phyloP scores from a whole-genome alignment of 1,140 invertebrate species.

The Octopus bimaculoides region DNA sequence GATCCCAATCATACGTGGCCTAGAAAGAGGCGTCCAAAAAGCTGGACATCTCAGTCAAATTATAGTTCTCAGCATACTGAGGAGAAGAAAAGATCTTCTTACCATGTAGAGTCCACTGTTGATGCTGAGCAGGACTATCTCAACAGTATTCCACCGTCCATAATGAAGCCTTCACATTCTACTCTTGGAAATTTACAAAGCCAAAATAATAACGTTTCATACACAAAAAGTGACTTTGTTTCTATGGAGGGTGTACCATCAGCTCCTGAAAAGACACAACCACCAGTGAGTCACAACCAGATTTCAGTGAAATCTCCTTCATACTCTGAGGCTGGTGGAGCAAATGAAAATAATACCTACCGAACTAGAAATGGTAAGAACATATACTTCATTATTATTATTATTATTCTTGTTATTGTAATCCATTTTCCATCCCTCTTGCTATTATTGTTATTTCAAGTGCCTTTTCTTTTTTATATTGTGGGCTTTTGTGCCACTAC shows the following conservation, averaged over 20 bases:
- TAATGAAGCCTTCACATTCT: neutral
- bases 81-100: slow-evolving; percentile 4
- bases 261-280: too few species aligned
- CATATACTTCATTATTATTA: too few species aligned
- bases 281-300: too few species aligned
- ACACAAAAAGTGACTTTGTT: neutral
- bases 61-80: neutral
- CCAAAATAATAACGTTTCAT: neutral
- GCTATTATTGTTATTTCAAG: too few species aligned
- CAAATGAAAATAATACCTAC: neutral
- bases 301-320: too few species aligned
- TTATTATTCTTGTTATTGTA: too few species aligned
- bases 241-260: neutral
- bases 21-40: neutral
- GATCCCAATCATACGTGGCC: neutral
- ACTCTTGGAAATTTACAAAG: neutral
- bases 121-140: neutral
- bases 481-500: too few species aligned
- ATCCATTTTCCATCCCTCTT: too few species aligned
- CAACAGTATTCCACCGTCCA: neutral
- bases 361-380: neutral
- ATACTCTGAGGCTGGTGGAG: too few species aligned
- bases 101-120: neutral
- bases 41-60: neutral
- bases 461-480: too few species aligned